Percentiles rank a stretch among this genome's conserved stretches.
Conservation (phyloP, 1,140 invertebrate species). For the Hormaphis cornu region DNA sequence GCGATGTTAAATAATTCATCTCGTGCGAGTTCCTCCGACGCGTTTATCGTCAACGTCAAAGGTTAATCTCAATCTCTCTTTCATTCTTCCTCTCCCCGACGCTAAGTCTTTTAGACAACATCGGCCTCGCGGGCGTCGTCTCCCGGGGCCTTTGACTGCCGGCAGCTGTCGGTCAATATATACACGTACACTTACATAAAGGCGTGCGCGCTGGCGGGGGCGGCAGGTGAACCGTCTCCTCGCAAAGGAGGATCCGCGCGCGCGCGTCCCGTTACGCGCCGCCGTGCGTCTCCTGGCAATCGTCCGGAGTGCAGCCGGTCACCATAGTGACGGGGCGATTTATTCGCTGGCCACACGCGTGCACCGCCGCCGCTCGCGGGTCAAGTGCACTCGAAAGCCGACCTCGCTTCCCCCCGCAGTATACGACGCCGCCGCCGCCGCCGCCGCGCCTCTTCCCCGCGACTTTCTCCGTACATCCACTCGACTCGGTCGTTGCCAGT, state of each 20-base stretch:
- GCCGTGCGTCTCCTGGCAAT: slow-evolving; percentile 29
- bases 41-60: slow-evolving; percentile 19
- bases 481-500: slow-evolving; percentile 29
- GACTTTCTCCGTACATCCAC: slow-evolving; percentile 27
- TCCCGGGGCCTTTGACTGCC: slow-evolving; percentile 30
- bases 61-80: slow-evolving; percentile 27
- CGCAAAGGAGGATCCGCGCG: slow-evolving; percentile 25
- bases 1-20: slow-evolving; percentile 30
- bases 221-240: slow-evolving; percentile 22
- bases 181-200: neutral
- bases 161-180: slow-evolving; percentile 31
- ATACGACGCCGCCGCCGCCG: neutral
- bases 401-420: neutral
- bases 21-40: slow-evolving; percentile 7
- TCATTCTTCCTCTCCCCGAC: no score
- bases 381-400: slow-evolving; percentile 23
- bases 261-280: slow-evolving; percentile 5
- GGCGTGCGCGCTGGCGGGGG: neutral
- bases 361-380: slow-evolving; percentile 18
- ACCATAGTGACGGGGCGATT: slow-evolving; percentile 31
- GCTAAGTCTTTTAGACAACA: slow-evolving; percentile 10
- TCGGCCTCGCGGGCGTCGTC: neutral
- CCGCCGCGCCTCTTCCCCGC: neutral
- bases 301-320: slow-evolving; percentile 24
- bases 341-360: slow-evolving; percentile 30